Conservation (phyloP, 1,140 invertebrate genomes). For the Drosophila athabasca region DNA sequence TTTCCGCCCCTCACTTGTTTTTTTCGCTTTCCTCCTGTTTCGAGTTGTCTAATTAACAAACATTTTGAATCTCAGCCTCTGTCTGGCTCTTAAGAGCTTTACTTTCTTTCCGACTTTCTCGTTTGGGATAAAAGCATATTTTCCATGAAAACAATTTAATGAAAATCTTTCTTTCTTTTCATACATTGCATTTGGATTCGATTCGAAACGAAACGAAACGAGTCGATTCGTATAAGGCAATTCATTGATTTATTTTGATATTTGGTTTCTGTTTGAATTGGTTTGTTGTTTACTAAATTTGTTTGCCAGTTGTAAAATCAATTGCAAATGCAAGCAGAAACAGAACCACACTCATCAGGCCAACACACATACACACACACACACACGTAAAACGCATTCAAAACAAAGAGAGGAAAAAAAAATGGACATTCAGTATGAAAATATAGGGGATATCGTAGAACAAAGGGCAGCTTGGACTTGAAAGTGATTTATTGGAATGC, state of each 20-base stretch:
- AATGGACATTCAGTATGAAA: constrained; percentile 14
- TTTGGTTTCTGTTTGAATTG: constrained; percentile 21
- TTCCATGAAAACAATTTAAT: constrained; percentile 24
- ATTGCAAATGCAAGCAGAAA: constrained; percentile 41
- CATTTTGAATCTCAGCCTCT: background rate
- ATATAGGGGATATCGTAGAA: constrained; percentile 23
- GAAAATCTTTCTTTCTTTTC: constrained; percentile 25
- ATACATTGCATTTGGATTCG: constrained; percentile 23
- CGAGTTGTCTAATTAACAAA: no score
- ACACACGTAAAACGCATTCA: constrained; percentile 1
- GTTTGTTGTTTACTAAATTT: constrained; percentile 45
- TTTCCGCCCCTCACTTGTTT: no score
- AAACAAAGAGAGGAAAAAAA: background rate
- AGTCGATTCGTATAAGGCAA: no score
- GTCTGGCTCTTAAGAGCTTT: no score
- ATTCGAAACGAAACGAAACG: no score
- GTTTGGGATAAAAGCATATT: background rate
- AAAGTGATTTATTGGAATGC: constrained; percentile 68
- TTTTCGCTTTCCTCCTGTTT: no score
- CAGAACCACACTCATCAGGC: constrained; percentile 23
- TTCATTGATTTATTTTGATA: no score
- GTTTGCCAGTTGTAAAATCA: constrained; percentile 70
- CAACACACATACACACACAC: constrained; percentile 30
- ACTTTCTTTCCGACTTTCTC: no score
- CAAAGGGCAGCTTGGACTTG: constrained; percentile 60